phyloP scores from a whole-genome alignment of 2,113 vertebrate genomes.

The Hystrix brachyura region DNA sequence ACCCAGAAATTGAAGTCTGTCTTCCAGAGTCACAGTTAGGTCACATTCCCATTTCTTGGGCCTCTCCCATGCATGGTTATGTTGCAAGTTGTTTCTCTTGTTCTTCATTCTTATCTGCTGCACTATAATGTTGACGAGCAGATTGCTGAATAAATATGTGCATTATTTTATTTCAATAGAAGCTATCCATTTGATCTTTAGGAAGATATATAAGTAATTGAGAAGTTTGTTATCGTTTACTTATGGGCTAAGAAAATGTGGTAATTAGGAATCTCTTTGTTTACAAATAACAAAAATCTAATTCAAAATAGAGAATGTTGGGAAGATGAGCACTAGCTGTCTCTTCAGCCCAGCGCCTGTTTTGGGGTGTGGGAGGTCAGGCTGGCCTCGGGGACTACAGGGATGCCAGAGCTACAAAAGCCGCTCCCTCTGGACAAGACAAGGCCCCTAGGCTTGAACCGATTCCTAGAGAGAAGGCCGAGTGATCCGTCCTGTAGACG shows the following conservation, averaged over 20 bases:
- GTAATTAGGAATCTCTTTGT: neutral
- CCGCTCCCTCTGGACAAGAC: neutral
- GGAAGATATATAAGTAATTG: neutral
- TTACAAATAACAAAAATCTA: neutral
- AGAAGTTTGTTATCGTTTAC: constrained; percentile 14
- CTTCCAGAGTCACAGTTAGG: neutral
- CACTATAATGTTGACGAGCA: neutral
- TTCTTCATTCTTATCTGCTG: neutral
- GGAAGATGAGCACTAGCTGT: neutral
- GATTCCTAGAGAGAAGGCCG: neutral
- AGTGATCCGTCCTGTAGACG: neutral
- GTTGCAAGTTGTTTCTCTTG: neutral
- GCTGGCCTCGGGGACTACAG: neutral
- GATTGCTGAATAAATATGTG: neutral
- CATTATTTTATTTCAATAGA: neutral
- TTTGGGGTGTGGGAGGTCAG: neutral
- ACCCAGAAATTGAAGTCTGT: neutral
- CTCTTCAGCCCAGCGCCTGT: neutral
- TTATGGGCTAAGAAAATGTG: neutral
- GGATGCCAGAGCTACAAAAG: neutral
- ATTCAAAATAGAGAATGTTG: neutral
- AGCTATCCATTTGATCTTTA: neutral
- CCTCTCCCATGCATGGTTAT: neutral
- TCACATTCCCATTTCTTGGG: neutral
- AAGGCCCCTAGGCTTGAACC: neutral